These are phyloP conservation scores for Ornithoptera alexandrae DNA, from an alignment of 2,888 invertebrate genomes.

Conservation along the genomic window DNA sequence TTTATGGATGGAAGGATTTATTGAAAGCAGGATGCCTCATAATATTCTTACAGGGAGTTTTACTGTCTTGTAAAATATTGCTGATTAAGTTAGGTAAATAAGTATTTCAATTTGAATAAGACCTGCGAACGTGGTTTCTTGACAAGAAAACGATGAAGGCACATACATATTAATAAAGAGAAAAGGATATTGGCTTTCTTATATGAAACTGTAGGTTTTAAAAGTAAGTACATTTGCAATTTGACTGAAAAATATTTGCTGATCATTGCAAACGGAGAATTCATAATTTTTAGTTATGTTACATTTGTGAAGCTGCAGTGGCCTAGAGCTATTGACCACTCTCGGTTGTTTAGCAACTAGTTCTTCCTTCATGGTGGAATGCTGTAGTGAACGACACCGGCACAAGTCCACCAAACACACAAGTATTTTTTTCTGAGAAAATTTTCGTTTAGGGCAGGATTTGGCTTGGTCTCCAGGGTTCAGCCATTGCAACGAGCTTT, in stretches of 20 bases:
- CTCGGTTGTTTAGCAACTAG: no score
- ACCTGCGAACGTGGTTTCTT: neutral
- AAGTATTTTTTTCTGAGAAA: no score
- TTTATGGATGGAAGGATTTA: slow-evolving; percentile 23
- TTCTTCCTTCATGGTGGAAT: no score
- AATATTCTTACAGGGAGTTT: slow-evolving; percentile 17
- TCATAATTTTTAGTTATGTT: neutral
- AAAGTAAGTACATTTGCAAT: neutral
- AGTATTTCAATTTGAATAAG: neutral
- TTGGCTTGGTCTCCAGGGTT: no score
- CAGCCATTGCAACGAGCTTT: no score
- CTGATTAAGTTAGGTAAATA: slow-evolving; percentile 2
- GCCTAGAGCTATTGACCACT: no score
- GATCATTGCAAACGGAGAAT: neutral
- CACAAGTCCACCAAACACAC: no score
- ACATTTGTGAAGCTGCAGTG: no score
- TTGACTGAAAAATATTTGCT: neutral
- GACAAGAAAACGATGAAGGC: neutral
- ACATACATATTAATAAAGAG: neutral
- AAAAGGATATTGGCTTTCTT: no score
- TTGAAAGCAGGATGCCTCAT: slow-evolving; percentile 6
- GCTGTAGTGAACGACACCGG: no score
- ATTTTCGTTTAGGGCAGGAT: no score
- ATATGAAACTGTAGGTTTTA: neutral
- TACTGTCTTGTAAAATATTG: slow-evolving; percentile 1